Percentiles rank a stretch among this genome's conserved stretches.
Conservation (phyloP, 2,113 vertebrate genomes). For the Alligator mississippiensis region DNA sequence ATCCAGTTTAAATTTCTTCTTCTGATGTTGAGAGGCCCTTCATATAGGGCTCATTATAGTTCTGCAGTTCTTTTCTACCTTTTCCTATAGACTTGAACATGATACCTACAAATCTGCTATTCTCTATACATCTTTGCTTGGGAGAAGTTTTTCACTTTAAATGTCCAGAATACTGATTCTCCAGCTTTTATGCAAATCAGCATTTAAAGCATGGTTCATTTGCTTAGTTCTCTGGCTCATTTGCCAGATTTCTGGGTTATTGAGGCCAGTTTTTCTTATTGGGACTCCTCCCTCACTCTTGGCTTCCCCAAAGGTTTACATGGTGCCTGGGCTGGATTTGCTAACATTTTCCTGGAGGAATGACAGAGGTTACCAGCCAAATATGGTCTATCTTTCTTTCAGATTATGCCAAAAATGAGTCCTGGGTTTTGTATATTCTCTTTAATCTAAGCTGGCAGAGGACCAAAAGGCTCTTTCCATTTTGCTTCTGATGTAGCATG, state of each 20-base stretch:
- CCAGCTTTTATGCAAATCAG: background rate
- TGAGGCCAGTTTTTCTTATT: background rate
- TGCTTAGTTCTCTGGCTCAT: background rate
- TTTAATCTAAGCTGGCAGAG: background rate
- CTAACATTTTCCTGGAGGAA: background rate
- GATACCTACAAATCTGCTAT: background rate
- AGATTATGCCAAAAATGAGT: background rate
- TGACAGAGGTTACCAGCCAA: background rate
- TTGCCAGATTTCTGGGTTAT: background rate
- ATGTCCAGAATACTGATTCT: background rate
- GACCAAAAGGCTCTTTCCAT: background rate
- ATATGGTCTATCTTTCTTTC: background rate
- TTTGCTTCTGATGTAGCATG: background rate
- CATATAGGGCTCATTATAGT: background rate
- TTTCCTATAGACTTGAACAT: background rate
- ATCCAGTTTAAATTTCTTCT: background rate
- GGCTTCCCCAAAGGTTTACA: background rate
- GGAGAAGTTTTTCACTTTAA: background rate
- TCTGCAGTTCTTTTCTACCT: background rate
- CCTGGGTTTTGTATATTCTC: background rate
- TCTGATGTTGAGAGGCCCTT: slow-evolving; percentile 1
- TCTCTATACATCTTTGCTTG: background rate
- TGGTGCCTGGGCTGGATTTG: background rate
- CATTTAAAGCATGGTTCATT: background rate
- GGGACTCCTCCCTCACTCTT: background rate